Conservation (phyloP, 2,797 vertebrate genomes). For the Poeciliopsis presidionis region DNA sequence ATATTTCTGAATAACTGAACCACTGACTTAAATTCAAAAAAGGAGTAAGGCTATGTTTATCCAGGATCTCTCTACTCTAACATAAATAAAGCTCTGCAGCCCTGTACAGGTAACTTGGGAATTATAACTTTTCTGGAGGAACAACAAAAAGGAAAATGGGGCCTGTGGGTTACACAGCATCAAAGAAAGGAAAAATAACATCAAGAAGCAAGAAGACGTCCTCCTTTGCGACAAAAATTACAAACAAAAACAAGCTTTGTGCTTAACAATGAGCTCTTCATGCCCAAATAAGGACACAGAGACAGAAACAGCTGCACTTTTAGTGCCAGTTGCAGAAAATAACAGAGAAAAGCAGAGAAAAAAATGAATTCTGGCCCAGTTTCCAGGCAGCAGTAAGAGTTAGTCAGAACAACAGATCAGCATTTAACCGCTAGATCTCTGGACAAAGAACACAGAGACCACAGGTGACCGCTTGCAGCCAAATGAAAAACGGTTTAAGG, state of each 20-base stretch:
- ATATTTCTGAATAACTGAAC: not conserved
- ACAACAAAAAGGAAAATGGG: constrained; percentile 1
- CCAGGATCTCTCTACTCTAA: not conserved
- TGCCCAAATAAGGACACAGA: not conserved
- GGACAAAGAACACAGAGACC: not conserved
- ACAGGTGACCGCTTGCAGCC: not conserved
- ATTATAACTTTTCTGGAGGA: constrained; percentile 2
- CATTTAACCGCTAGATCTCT: constrained; percentile 1
- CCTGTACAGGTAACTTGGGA: not conserved
- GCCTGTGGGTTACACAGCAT: not conserved
- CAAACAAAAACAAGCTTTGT: not conserved
- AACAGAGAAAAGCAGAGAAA: not conserved
- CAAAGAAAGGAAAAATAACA: constrained; percentile 1
- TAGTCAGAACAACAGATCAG: not conserved
- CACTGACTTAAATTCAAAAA: not conserved
- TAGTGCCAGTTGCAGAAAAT: constrained; percentile 3
- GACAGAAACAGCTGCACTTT: not conserved
- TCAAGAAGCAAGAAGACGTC: not conserved
- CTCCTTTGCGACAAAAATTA: constrained; percentile 5
- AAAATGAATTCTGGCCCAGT: constrained; percentile 14
- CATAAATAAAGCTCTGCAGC: not conserved
- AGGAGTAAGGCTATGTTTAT: not conserved
- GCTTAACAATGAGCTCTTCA: not conserved
- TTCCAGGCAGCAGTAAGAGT: constrained; percentile 15
- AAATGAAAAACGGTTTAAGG: not conserved